Evolutionary conservation across 2,113 vertebrate species (phyloP).

Genomic region (Menidia beryllina): DNA sequence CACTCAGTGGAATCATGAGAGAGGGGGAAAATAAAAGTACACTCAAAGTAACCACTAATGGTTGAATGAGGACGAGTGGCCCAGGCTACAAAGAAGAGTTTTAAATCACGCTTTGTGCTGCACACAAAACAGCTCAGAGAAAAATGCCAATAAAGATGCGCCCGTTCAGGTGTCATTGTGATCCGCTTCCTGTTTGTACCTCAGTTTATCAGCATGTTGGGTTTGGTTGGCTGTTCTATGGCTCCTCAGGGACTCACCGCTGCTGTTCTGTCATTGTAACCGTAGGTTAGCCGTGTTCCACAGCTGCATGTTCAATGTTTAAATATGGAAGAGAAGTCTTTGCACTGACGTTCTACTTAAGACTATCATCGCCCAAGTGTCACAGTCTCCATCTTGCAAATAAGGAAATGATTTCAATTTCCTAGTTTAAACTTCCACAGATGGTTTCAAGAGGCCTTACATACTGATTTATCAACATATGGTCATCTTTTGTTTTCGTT

Average conservation of each 20-base stretch:
- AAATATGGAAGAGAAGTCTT: neutral
- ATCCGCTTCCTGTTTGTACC: neutral
- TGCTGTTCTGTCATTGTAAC: conserved; percentile 25
- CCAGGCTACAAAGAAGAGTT: neutral
- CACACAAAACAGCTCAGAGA: conserved; percentile 14
- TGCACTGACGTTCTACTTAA: conserved; percentile 22
- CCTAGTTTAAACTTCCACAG: neutral
- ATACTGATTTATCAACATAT: conserved; percentile 1
- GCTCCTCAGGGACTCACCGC: conserved; percentile 54
- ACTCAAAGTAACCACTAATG: conserved; percentile 10
- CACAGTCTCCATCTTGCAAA: conserved; percentile 15
- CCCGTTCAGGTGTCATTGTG: conserved; percentile 5
- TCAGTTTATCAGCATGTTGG: conserved; percentile 2
- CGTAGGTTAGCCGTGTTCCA: conserved; percentile 8
- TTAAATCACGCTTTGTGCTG: conserved; percentile 22
- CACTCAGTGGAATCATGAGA: conserved; percentile 19
- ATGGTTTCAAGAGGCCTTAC: conserved; percentile 44
- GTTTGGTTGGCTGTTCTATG: conserved; percentile 19
- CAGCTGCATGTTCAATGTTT: neutral
- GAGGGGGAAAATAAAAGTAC: neutral
- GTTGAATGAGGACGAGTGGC: neutral
- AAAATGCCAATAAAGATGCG: conserved; percentile 37
- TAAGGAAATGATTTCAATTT: conserved; percentile 10
- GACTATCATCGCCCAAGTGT: conserved; percentile 51
- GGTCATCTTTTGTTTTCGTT: conserved; percentile 1